Conservation (phyloP, 2,113 vertebrate genomes). For the Mobula birostris region DNA sequence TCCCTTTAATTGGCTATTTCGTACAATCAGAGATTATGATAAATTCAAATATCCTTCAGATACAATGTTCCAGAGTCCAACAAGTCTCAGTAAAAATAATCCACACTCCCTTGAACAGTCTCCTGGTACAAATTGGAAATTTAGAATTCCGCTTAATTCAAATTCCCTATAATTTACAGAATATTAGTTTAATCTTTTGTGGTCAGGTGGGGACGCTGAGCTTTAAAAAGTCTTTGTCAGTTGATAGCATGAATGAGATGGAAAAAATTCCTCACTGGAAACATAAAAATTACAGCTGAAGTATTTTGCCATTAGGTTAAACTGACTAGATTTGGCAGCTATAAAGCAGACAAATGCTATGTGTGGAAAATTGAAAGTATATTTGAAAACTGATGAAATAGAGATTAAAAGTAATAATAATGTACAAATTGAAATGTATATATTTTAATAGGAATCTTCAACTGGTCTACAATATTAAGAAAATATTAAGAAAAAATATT, state of each 20-base stretch:
- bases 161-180: neutral
- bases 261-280: neutral
- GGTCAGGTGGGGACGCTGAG: neutral
- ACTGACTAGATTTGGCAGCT: neutral
- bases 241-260: neutral
- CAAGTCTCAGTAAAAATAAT: neutral
- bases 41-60: neutral
- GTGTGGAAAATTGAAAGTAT: conserved; percentile 10
- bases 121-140: neutral
- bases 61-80: neutral
- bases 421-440: neutral
- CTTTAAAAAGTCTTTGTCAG: neutral
- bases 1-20: neutral
- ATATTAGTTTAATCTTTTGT: neutral
- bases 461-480: neutral
- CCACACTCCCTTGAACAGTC: neutral
- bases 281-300: conserved; percentile 33
- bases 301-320: neutral
- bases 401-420: neutral
- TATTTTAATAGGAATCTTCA: conserved; percentile 15
- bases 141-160: neutral
- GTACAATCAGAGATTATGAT: neutral
- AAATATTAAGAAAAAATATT: too few species aligned
- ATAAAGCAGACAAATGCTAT: conserved; percentile 1
- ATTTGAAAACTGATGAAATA: neutral